Evolutionary conservation across 2,888 invertebrate genomes (phyloP).

Genomic region (Epirrhoe alternata): DNA sequence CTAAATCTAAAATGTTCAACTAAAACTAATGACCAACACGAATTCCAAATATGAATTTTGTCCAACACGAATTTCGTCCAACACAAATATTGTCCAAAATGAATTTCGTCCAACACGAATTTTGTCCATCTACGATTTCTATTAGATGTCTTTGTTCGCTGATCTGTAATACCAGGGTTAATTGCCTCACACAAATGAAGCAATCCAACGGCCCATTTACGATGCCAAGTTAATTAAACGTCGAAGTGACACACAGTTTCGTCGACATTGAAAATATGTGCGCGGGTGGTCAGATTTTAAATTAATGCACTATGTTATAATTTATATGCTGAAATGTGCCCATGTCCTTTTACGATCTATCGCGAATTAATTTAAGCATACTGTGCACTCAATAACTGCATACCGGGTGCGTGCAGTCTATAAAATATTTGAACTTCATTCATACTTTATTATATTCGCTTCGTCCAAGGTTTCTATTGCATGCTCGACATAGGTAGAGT

Average conservation of each 20-base stretch:
- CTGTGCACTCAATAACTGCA: background rate
- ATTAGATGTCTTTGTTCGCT: background rate
- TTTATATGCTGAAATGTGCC: conserved; percentile 8
- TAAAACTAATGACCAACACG: too few species aligned
- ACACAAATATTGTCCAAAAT: too few species aligned
- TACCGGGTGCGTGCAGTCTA: background rate
- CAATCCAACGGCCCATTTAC: conserved; percentile 14
- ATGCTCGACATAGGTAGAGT: too few species aligned
- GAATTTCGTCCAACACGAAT: too few species aligned
- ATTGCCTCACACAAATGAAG: conserved; percentile 23
- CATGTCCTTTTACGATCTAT: conserved; percentile 4
- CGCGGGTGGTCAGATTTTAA: conserved; percentile 40
- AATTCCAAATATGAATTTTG: too few species aligned
- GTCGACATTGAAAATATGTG: conserved; percentile 39
- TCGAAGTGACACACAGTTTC: conserved; percentile 33
- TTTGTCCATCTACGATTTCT: too few species aligned
- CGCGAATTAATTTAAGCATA: background rate
- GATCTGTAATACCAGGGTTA: conserved; percentile 26
- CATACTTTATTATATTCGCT: too few species aligned
- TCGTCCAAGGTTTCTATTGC: too few species aligned
- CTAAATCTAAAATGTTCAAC: too few species aligned
- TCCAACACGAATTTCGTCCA: too few species aligned
- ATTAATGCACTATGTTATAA: conserved; percentile 33
- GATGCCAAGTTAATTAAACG: conserved; percentile 34
- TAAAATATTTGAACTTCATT: too few species aligned